phyloP scores from a whole-genome alignment of 2,797 vertebrate species.

The Sparidentex hasta region DNA sequence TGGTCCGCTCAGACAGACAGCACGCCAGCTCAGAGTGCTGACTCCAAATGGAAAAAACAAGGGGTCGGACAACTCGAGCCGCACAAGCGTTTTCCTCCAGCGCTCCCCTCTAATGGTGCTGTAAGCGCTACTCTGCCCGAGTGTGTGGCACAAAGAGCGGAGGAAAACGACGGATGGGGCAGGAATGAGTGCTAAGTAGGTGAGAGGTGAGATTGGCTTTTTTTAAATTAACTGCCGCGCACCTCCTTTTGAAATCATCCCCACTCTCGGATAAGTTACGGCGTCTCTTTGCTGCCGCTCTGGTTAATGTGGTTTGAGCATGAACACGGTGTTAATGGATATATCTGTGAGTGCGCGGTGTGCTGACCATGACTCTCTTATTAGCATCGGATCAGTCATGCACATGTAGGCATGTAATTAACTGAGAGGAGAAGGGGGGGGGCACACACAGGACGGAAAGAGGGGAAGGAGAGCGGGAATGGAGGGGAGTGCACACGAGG shows the following conservation, averaged over 20 bases:
- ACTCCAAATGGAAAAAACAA: slow-evolving; percentile 73
- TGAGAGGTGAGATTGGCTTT: slow-evolving; percentile 52
- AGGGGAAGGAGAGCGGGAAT: slow-evolving; percentile 23
- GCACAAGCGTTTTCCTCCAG: slow-evolving; percentile 56
- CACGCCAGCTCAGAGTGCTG: slow-evolving; percentile 62
- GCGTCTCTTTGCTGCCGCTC: slow-evolving; percentile 23
- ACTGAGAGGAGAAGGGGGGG: slow-evolving; percentile 48
- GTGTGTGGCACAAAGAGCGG: slow-evolving; percentile 39
- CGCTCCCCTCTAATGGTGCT: slow-evolving; percentile 49
- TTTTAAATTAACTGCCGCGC: slow-evolving; percentile 41
- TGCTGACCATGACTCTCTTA: slow-evolving; percentile 73
- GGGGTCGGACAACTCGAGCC: slow-evolving; percentile 61
- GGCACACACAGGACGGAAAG: background rate
- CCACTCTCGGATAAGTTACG: slow-evolving; percentile 37
- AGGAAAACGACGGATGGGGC: slow-evolving; percentile 31
- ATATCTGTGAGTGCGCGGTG: slow-evolving; percentile 22
- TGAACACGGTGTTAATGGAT: slow-evolving; percentile 45
- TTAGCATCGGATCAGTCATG: slow-evolving; percentile 77
- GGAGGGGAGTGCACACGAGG: slow-evolving; percentile 39
- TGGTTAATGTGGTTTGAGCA: slow-evolving; percentile 56
- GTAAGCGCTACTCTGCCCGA: slow-evolving; percentile 43
- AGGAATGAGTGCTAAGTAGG: slow-evolving; percentile 51
- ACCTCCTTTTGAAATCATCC: slow-evolving; percentile 50
- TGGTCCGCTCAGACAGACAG: slow-evolving; percentile 63
- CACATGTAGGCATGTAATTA: slow-evolving; percentile 82